Percentiles rank a stretch among this genome's conserved stretches.
phyloP scores from a whole-genome alignment of 2,797 vertebrate species.

The Periparus ater region DNA sequence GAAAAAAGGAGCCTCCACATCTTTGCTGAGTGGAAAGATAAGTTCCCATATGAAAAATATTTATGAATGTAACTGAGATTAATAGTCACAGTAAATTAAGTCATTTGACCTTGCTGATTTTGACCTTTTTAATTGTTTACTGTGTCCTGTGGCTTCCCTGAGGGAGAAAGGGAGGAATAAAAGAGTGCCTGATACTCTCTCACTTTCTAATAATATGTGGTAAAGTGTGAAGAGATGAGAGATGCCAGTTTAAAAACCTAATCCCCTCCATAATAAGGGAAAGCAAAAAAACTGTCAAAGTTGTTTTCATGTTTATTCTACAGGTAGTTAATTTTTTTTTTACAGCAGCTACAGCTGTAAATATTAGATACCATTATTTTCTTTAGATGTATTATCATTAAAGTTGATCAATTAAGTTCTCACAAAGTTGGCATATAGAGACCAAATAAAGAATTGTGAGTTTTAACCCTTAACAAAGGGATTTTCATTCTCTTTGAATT shows the following conservation, averaged over 20 bases:
- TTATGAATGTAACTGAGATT: background rate
- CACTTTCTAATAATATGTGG: background rate
- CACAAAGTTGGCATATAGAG: background rate
- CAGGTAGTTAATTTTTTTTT: background rate
- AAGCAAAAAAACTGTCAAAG: background rate
- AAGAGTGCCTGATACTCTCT: background rate
- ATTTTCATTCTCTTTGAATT: background rate
- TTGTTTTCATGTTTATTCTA: background rate
- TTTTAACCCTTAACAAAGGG: background rate
- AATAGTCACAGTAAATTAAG: background rate
- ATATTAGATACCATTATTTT: background rate
- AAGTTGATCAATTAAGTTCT: background rate
- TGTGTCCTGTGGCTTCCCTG: background rate
- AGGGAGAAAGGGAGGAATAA: background rate
- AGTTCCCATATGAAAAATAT: background rate
- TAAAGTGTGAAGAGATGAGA: background rate
- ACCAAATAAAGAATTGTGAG: background rate
- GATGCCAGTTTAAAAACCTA: background rate
- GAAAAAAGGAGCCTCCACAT: background rate
- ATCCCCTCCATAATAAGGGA: background rate
- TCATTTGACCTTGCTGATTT: conserved; percentile 34
- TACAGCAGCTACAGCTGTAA: background rate
- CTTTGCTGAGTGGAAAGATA: background rate
- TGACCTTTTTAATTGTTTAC: conserved; percentile 5
- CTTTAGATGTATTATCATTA: background rate